A percentile compares a stretch with the other conserved stretches of the same genome.
Evolutionary conservation across 2,113 vertebrate species (phyloP).

Genomic region (Chionodraco myersi): DNA sequence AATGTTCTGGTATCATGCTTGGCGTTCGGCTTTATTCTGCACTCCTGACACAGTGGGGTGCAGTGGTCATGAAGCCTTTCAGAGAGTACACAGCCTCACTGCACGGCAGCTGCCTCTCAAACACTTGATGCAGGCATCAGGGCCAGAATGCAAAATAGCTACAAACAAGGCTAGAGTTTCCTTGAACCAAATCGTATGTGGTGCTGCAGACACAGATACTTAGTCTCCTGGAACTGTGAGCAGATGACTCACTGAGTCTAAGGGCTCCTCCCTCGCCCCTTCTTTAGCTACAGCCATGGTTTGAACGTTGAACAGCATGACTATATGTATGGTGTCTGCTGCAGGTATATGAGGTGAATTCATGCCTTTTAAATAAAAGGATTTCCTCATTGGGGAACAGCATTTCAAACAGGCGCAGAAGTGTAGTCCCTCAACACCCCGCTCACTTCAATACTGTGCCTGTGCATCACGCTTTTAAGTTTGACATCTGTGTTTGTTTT

Average conservation of each 20-base stretch:
- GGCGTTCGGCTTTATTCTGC: constrained; percentile 34
- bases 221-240: not conserved
- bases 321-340: not conserved
- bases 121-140: constrained; percentile 25
- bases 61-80: constrained; percentile 49
- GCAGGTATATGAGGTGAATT: constrained; percentile 28
- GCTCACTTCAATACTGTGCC: constrained; percentile 24
- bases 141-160: constrained; percentile 48
- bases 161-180: not conserved
- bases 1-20: constrained; percentile 5
- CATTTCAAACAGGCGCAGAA: constrained; percentile 31
- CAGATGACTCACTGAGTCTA: constrained; percentile 30
- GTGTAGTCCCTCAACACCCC: constrained; percentile 14
- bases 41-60: constrained; percentile 40
- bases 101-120: constrained; percentile 38
- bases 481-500: constrained; percentile 58
- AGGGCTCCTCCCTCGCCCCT: not conserved
- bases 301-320: not conserved
- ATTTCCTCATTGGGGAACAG: constrained; percentile 23
- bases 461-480: constrained; percentile 39
- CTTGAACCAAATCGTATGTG: constrained; percentile 6
- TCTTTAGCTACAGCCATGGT: too few relatives aligned
- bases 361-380: constrained; percentile 31
- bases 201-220: constrained; percentile 1
- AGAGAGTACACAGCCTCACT: constrained; percentile 26